Base-by-base conservation (phyloP, 2,888 invertebrate species). In the Malacosoma neustria region DNA sequence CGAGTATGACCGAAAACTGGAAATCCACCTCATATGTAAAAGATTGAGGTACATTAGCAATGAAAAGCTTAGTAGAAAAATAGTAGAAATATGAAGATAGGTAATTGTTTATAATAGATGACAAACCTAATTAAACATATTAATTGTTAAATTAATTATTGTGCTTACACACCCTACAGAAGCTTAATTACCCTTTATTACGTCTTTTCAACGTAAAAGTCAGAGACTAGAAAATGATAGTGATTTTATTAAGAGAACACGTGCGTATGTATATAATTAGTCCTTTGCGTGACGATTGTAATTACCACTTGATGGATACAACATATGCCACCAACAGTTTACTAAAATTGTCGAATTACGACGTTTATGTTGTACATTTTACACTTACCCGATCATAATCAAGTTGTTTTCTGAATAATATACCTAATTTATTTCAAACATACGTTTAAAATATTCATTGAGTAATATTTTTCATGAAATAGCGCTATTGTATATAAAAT, bases 271-370 rank as follows among this genome's bases (percentile, higher is more conserved):
- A 56, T 58, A 52, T 73, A 76, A 80, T 76, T 73, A 72, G 62
- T 59, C 48, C 65, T 67, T 79, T 61, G 77, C 77, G 76, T 79
- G 80, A 62, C 72, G 61, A 46, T 43, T 46, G 62, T 72, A 69
- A 77, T 79, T 72, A 75, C 68, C 63, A 67, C 58, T 66, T 69
- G 59, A 54, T 45, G 57, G 64, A 64, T 61, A 61, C 62, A 53
- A 64, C 57, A 68, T 61, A 70, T 63, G 65, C 69, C 48, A 61
- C 63, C 57, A 52, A 57, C 51, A 58, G 66, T 48, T 67, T 57
- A 67, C 64, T 57, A 51, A 73, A 72, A 75, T 75, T 72, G 70
- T 67, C 64, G 62, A 72, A 74, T 72, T 72, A 69, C 61, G 57
- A 60, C 57, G 55, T 57, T 62, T 55, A 50, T 22, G 22, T 22